Conservation (phyloP, 2,797 vertebrate species). For the Halcyon leucocephala region DNA sequence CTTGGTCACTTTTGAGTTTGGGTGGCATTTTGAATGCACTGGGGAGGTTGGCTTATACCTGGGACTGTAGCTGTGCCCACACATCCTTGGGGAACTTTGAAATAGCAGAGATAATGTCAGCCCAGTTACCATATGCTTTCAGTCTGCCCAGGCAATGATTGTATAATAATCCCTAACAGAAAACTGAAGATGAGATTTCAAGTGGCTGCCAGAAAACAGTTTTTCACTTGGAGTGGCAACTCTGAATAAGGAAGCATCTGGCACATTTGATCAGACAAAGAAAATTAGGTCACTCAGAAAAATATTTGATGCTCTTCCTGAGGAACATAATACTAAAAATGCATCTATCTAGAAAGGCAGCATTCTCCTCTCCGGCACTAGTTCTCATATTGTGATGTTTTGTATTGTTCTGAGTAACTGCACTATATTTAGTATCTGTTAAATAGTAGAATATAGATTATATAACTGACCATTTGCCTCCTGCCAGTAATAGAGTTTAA, state of each 20-base stretch:
- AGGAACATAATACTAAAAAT: constrained; percentile 65
- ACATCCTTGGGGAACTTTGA: constrained; percentile 21
- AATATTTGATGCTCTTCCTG: constrained; percentile 65
- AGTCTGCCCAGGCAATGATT: constrained; percentile 42
- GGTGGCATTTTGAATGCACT: not conserved
- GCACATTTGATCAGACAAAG: constrained; percentile 72
- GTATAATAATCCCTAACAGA: constrained; percentile 53
- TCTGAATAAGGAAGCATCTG: constrained; percentile 56
- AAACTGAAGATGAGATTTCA: constrained; percentile 47
- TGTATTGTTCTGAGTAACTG: constrained; percentile 29
- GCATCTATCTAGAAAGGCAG: not conserved
- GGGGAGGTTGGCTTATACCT: not conserved
- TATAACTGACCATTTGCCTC: constrained; percentile 13
- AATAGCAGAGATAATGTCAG: constrained; percentile 35
- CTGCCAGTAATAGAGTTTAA: constrained; percentile 48
- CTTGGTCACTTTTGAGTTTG: not conserved
- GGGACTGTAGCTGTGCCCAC: not conserved
- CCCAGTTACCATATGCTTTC: constrained; percentile 65
- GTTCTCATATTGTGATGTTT: constrained; percentile 41
- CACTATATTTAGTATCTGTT: constrained; percentile 72
- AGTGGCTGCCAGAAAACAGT: constrained; percentile 45
- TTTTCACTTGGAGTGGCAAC: constrained; percentile 52
- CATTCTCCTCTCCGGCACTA: not conserved
- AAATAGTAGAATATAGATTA: constrained; percentile 42
- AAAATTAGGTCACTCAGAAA: constrained; percentile 70